Conservation (phyloP, 2,888 invertebrate species). For the Phytoseiulus persimilis region DNA sequence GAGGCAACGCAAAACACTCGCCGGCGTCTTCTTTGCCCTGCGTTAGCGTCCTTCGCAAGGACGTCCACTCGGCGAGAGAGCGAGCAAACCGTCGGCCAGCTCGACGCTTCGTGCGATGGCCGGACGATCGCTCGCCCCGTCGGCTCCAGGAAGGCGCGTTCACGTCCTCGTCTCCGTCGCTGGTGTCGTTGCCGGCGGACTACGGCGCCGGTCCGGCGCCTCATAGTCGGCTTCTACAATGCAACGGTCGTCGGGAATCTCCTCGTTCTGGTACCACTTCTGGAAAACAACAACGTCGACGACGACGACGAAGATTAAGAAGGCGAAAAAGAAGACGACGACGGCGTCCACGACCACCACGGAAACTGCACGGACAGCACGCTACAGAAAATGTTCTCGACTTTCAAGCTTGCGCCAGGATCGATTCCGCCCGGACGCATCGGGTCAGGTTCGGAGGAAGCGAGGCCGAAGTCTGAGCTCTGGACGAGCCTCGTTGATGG, state of each 20-base stretch:
- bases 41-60: background rate
- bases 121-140: background rate
- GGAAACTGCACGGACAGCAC: background rate
- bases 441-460: too few species aligned
- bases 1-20: background rate
- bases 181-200: background rate
- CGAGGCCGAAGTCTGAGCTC: too few species aligned
- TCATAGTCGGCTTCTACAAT: background rate
- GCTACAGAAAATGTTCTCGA: background rate
- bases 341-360: background rate
- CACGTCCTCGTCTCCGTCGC: background rate
- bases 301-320: background rate
- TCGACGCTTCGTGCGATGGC: background rate
- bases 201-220: background rate
- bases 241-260: background rate
- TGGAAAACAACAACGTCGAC: background rate
- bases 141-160: background rate
- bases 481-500: too few species aligned
- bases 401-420: background rate
- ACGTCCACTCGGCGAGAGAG: background rate
- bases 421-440: background rate
- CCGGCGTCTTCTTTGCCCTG: background rate
- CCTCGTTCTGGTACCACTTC: background rate
- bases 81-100: background rate
- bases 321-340: background rate